Evolutionary conservation across 1,140 invertebrate genomes (phyloP).

Genomic region (Cherax quadricarinatus): DNA sequence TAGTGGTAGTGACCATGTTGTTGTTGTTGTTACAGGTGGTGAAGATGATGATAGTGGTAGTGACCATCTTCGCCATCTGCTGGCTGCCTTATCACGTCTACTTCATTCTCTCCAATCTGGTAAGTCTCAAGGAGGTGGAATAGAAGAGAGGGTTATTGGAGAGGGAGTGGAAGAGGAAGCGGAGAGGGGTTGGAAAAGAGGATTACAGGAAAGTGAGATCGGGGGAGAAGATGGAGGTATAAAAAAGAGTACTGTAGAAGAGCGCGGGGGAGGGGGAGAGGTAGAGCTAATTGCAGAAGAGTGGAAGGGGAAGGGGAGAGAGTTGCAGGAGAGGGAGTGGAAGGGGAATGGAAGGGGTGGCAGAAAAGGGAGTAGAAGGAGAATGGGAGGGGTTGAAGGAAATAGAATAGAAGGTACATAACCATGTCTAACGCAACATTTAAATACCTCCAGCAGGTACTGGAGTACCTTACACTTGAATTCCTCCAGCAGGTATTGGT

Average conservation of each 20-base stretch:
- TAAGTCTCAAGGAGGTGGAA: constrained; percentile 2
- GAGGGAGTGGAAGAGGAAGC: neutral
- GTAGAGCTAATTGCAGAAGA: neutral
- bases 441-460: no score
- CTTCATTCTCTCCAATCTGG: constrained; percentile 81
- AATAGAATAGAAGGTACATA: neutral
- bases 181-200: neutral
- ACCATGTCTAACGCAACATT: neutral
- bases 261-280: constrained; percentile 33
- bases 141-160: neutral
- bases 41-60: constrained; percentile 89
- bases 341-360: neutral
- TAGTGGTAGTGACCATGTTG: neutral
- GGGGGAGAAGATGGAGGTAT: neutral
- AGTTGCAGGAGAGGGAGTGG: no score
- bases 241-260: constrained; percentile 3
- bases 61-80: constrained; percentile 90
- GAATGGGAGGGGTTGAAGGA: neutral
- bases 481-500: no score
- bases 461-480: no score
- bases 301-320: neutral
- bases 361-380: no score
- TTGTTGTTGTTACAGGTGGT: constrained; percentile 82
- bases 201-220: neutral
- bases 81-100: constrained; percentile 94